phyloP scores from a whole-genome alignment of 2,797 vertebrate genomes.

The Florisuga fusca region DNA sequence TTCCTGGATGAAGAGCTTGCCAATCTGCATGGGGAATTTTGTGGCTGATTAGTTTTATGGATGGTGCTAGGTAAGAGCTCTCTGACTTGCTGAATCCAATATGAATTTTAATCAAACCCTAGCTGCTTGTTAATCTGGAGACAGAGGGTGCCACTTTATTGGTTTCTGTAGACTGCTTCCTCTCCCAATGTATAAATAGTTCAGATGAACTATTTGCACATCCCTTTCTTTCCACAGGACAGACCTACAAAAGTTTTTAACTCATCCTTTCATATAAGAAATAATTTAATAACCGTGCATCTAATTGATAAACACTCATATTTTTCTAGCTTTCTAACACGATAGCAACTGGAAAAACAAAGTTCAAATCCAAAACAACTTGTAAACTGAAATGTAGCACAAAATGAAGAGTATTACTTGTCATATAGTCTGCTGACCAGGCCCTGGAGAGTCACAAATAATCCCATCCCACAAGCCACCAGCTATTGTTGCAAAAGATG shows the following conservation, averaged over 20 bases:
- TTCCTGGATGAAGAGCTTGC: neutral
- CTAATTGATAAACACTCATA: neutral
- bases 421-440: neutral
- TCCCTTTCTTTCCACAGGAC: neutral
- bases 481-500: neutral
- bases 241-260: neutral
- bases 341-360: neutral
- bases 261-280: neutral
- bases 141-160: neutral
- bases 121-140: conserved; percentile 5
- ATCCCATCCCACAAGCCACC: neutral
- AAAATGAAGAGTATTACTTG: neutral
- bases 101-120: conserved; percentile 45
- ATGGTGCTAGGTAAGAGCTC: conserved; percentile 1
- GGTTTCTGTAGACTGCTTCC: neutral
- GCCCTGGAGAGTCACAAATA: neutral
- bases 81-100: conserved; percentile 25
- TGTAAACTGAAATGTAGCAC: neutral
- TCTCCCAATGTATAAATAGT: neutral
- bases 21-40: neutral
- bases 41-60: conserved; percentile 44
- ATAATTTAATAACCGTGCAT: neutral
- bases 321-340: neutral
- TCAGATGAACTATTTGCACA: neutral
- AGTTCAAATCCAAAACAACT: neutral